Evolutionary conservation across 2,888 invertebrate genomes (phyloP).

Genomic region (Stenodema calcarata): DNA sequence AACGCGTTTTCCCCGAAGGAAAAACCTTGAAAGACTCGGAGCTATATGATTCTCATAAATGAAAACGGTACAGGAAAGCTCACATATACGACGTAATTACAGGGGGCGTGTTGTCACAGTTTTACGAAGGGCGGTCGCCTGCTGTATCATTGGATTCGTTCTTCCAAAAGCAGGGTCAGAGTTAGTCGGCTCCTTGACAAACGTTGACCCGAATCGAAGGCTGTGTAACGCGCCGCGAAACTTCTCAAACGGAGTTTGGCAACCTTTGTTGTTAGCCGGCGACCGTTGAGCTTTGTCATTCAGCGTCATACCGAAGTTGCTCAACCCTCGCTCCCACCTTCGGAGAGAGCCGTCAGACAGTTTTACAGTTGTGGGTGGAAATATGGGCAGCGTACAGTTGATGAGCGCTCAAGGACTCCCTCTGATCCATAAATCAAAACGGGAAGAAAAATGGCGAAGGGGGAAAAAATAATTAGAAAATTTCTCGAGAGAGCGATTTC

Average conservation of each 20-base stretch:
- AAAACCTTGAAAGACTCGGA: not conserved
- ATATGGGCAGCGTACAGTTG: not conserved
- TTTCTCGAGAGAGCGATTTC: not conserved
- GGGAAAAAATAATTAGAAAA: not conserved
- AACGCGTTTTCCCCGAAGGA: not conserved
- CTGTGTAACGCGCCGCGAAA: conserved; percentile 16
- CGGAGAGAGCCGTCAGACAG: not conserved
- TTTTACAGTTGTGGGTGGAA: not conserved
- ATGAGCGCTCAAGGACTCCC: not conserved
- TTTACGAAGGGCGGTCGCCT: not conserved
- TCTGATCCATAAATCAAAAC: not conserved
- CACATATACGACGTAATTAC: not conserved
- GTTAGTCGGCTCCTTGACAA: not conserved
- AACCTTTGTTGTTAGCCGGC: not conserved
- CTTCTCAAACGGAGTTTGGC: conserved; percentile 3
- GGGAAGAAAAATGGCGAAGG: not conserved
- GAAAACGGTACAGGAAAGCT: not conserved
- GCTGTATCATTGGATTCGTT: conserved; percentile 22
- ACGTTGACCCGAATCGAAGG: conserved; percentile 29
- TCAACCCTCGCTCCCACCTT: not conserved
- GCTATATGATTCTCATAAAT: not conserved
- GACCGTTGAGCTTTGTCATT: not conserved
- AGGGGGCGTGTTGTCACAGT: not conserved
- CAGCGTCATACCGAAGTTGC: not conserved
- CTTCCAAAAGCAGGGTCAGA: not conserved